These are phyloP conservation scores for Xenentodon cancila DNA, from an alignment of 2,797 vertebrate genomes.

Conservation along the genomic window DNA sequence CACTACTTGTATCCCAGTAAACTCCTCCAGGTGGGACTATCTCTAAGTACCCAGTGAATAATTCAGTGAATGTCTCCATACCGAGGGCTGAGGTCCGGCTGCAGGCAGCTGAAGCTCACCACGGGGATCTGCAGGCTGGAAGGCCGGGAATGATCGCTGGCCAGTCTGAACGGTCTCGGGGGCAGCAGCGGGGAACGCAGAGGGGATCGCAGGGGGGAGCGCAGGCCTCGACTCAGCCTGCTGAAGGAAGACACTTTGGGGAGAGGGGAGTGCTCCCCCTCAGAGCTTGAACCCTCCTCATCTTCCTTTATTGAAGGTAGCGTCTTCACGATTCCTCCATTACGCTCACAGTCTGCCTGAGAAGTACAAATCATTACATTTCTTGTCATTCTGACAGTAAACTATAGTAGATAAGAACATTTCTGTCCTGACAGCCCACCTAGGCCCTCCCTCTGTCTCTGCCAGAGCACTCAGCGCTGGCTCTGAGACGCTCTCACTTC, in stretches of 20 bases:
- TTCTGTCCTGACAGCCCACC: too few relatives aligned
- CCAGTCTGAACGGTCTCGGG: slow-evolving; percentile 68
- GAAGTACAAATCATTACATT: background rate
- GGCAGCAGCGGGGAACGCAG: slow-evolving; percentile 80
- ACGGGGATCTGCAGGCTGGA: slow-evolving; percentile 81
- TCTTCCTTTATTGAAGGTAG: slow-evolving; percentile 85
- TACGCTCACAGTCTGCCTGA: slow-evolving; percentile 81
- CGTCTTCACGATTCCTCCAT: slow-evolving; percentile 82
- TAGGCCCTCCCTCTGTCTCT: too few relatives aligned
- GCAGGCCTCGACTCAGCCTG: slow-evolving; percentile 74
- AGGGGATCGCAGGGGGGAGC: slow-evolving; percentile 80
- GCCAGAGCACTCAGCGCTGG: too few relatives aligned
- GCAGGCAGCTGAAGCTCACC: slow-evolving; percentile 79
- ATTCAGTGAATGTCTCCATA: slow-evolving; percentile 40
- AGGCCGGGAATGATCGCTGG: slow-evolving; percentile 61
- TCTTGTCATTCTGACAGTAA: too few relatives aligned
- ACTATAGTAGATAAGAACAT: too few relatives aligned
- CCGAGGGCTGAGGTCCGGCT: slow-evolving; percentile 83
- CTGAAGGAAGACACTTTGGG: slow-evolving; percentile 64
- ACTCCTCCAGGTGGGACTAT: too few relatives aligned
- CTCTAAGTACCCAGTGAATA: background rate
- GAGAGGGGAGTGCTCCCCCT: slow-evolving; percentile 76
- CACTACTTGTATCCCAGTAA: too few relatives aligned
- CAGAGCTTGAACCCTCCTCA: slow-evolving; percentile 81
- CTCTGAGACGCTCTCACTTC: background rate